Evolutionary conservation across 2,888 invertebrate species (phyloP), one percentile per base, ranked within the genome.

Genomic region (Shargacucullia verbasci): DNA sequence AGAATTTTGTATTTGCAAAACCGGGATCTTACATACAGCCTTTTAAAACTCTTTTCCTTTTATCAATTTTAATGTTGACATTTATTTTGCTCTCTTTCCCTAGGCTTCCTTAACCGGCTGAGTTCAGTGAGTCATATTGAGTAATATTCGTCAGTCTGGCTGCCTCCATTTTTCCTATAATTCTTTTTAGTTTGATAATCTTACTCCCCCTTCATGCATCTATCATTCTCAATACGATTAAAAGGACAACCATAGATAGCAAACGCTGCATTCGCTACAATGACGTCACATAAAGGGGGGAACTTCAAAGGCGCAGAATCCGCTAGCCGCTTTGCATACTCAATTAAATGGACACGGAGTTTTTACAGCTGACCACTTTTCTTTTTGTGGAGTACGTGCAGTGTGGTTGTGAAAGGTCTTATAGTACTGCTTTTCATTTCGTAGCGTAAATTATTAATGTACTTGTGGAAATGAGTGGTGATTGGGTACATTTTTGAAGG

Each of bases 251-350:
- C 15, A 50, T 13, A 41, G 14, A 34, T 15, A 40, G 39, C 66
- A 40, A 20, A 47, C 49, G 33, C 15, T 44, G 20, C n/a, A 40
- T 29, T 9, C 46, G 40, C 14, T 35, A 44, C 13, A 46, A 33
- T 54, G 48, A 59, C 54, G 71, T 52, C 66, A 65, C 25, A 65
- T 46, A 59, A 46, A 70, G 34, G 50, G 43, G 37, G 35, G 31
- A 45, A 53, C 46, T 66, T 65, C 59, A 70, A 67, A 70, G 53
- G 66, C 53, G 49, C 38, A 39, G 66, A 53, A 57, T 57, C 53
- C 45, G 33, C 39, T 33, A 31, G 34, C 63, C 70, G 72, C 62
- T 78, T 76, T 78, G 76, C 74, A 78, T 78, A 74, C 75, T 70
- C 79, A 76, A 78, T 78, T 76, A 70, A 54, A 73, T 67, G 70